Conservation (phyloP, 2,888 invertebrate species). For the Trachelus troglodyta region DNA sequence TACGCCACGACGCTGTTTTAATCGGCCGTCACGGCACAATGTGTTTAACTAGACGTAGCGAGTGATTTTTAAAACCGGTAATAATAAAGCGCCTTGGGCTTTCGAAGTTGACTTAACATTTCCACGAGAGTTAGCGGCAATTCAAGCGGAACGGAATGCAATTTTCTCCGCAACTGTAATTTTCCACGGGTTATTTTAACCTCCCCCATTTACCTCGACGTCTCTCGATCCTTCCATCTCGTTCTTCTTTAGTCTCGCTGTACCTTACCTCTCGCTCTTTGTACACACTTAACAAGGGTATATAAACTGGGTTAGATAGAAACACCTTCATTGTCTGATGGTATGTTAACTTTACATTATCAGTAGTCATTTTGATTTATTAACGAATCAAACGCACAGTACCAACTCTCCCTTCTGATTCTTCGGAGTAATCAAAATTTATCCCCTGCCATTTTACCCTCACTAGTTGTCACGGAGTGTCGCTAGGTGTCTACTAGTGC, state of each 20-base stretch:
- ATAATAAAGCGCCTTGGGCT: slow-evolving; percentile 21
- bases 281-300: neutral
- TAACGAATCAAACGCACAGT: neutral
- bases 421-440: neutral
- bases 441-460: neutral
- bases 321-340: neutral
- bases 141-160: slow-evolving; percentile 33
- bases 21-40: neutral
- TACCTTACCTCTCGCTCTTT: neutral
- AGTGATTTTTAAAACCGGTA: slow-evolving; percentile 11
- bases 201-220: slow-evolving; percentile 3
- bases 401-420: neutral
- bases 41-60: neutral
- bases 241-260: too few relatives aligned
- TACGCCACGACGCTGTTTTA: neutral
- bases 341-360: neutral
- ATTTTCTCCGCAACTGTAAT: slow-evolving; percentile 34
- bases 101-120: slow-evolving; percentile 16
- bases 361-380: neutral
- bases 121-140: slow-evolving; percentile 16
- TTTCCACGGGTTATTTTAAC: slow-evolving; percentile 26
- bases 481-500: neutral
- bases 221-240: neutral
- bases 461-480: neutral
- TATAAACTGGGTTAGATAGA: neutral